Evolutionary conservation across 2,113 vertebrate genomes (phyloP).

Genomic region (Mastomys natalensis): DNA sequence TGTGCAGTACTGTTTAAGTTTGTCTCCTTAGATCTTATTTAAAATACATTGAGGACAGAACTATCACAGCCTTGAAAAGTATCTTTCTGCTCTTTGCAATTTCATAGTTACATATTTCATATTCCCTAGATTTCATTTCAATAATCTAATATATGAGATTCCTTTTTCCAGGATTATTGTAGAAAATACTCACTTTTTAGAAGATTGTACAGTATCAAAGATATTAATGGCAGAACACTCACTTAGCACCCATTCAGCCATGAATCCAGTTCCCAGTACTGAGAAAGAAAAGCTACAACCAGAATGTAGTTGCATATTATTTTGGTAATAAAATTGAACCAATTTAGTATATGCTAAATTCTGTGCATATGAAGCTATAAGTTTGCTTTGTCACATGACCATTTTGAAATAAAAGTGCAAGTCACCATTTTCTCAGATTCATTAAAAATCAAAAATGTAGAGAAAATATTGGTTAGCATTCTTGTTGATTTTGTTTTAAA

Average conservation of each 20-base stretch:
- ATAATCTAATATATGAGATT: background rate
- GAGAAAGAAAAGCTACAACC: background rate
- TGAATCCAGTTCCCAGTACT: background rate
- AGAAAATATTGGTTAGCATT: conserved; percentile 17
- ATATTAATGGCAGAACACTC: background rate
- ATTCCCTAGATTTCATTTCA: background rate
- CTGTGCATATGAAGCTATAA: background rate
- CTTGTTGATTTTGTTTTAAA: conserved; percentile 9
- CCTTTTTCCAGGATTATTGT: conserved; percentile 39
- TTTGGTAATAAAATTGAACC: conserved; percentile 33
- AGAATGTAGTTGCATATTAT: background rate
- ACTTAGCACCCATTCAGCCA: background rate
- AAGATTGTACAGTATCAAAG: background rate
- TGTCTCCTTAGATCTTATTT: background rate
- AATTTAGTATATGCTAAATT: conserved; percentile 22
- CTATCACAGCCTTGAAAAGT: conserved; percentile 2
- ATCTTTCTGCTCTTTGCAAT: conserved; percentile 50
- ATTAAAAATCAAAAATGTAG: conserved; percentile 21
- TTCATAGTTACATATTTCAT: conserved; percentile 3
- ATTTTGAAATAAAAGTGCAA: conserved; percentile 40
- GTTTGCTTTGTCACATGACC: conserved; percentile 57
- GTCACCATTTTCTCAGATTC: conserved; percentile 54
- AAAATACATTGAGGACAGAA: background rate
- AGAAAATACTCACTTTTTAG: background rate
- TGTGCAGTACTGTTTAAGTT: conserved; percentile 7